Percentiles rank a stretch among this genome's conserved stretches.
These are phyloP conservation scores for Leucophenga montana DNA, from an alignment of 2,888 invertebrate species.

Conservation along the genomic window DNA sequence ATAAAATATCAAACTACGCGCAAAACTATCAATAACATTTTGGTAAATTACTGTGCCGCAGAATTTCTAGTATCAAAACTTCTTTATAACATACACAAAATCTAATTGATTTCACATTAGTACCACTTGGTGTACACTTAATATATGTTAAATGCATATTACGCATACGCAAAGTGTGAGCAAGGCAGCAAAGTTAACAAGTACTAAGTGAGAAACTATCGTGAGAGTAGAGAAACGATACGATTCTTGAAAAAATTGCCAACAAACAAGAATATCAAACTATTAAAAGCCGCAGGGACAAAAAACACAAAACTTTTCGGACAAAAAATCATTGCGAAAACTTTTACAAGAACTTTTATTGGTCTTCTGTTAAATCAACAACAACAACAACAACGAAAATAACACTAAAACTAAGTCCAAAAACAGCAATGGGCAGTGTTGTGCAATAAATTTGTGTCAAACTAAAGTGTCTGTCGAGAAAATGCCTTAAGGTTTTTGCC, in stretches of 20 bases:
- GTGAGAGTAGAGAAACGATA: background rate
- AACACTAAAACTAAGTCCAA: background rate
- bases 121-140: slow-evolving; percentile 44
- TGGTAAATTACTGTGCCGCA: background rate
- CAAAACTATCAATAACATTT: too few relatives aligned
- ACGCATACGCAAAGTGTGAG: slow-evolving; percentile 28
- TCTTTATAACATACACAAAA: background rate
- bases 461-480: slow-evolving; percentile 21
- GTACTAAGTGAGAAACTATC: slow-evolving; percentile 11
- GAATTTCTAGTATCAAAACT: background rate
- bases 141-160: slow-evolving; percentile 34
- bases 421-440: slow-evolving; percentile 6
- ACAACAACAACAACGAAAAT: background rate
- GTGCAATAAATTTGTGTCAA: slow-evolving; percentile 18
- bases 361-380: slow-evolving; percentile 19
- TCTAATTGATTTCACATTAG: slow-evolving; percentile 17
- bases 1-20: too few relatives aligned
- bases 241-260: background rate
- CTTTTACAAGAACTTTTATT: slow-evolving; percentile 21
- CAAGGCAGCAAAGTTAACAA: slow-evolving; percentile 9
- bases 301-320: slow-evolving; percentile 4
- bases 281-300: slow-evolving; percentile 18
- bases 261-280: slow-evolving; percentile 22
- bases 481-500: slow-evolving; percentile 14
- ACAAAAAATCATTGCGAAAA: slow-evolving; percentile 23